Conservation (phyloP, 2,113 vertebrate genomes). For the Bagarius yarrelli region DNA sequence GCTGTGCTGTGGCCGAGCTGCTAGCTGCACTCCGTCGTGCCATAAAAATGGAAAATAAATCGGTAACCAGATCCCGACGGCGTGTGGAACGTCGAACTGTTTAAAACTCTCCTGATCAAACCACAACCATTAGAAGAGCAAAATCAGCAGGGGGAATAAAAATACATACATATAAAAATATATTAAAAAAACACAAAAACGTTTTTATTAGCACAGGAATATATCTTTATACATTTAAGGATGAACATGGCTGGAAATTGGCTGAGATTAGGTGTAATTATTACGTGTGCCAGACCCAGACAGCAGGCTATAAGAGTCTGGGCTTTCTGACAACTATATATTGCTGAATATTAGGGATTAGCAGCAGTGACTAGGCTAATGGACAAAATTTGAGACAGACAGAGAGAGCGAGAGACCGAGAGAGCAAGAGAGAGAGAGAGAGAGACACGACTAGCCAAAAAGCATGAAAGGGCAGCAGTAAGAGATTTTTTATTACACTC, state of each 20-base stretch:
- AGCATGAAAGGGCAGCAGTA: constrained; percentile 32
- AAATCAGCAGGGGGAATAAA: background rate
- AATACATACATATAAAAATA: background rate
- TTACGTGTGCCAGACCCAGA: background rate
- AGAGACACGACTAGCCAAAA: background rate
- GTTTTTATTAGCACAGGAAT: constrained; percentile 13
- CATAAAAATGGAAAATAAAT: constrained; percentile 41
- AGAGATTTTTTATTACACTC: constrained; percentile 48
- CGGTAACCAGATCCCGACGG: constrained; percentile 22
- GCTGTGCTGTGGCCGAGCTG: constrained; percentile 19
- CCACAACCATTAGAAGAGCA: background rate
- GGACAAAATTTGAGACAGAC: constrained; percentile 26
- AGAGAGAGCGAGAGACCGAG: background rate
- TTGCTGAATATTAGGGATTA: constrained; percentile 39
- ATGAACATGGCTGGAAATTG: constrained; percentile 34
- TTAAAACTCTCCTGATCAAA: constrained; percentile 13
- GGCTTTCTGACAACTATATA: constrained; percentile 40
- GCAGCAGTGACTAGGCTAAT: constrained; percentile 29
- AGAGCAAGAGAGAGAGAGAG: background rate
- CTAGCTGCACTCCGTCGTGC: constrained; percentile 7
- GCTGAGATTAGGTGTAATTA: constrained; percentile 37
- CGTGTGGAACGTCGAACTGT: constrained; percentile 12
- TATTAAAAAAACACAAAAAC: no score
- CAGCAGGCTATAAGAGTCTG: constrained; percentile 26
- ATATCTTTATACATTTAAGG: background rate